These are phyloP conservation scores for Ranitomeya imitator DNA, from an alignment of 2,113 vertebrate genomes.

Conservation along the genomic window DNA sequence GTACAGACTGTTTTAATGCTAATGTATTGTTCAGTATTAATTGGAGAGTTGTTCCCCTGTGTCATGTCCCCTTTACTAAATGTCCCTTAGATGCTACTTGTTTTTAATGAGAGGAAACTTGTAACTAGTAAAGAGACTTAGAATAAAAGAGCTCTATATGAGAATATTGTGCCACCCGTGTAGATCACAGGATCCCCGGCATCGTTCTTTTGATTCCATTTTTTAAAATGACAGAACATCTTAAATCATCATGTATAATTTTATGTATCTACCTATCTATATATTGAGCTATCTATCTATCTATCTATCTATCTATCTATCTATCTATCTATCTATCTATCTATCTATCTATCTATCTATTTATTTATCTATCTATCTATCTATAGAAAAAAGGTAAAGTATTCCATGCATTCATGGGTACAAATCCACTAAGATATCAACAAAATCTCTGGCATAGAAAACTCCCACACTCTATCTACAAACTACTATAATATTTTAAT, in stretches of 20 bases:
- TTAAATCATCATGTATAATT: not conserved
- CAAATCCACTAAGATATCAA: no score
- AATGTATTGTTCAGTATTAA: constrained; percentile 8
- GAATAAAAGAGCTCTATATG: constrained; percentile 26
- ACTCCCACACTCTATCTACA: no score
- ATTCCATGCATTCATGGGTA: no score
- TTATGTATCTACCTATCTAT: no score
- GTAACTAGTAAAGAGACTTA: not conserved
- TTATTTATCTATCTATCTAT: no score
- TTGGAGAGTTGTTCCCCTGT: constrained; percentile 7
- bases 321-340: no score
- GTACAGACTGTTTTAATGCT: not conserved
- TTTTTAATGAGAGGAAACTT: constrained; percentile 24
- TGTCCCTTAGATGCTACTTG: constrained; percentile 22
- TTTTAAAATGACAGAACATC: not conserved
- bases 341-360: no score
- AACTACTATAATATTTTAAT: no score
- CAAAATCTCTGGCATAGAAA: no score
- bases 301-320: no score
- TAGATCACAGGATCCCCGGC: not conserved
- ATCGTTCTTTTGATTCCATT: not conserved
- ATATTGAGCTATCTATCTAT: no score
- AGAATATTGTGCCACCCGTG: not conserved
- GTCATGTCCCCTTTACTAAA: constrained; percentile 7
- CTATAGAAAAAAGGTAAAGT: no score